Evolutionary conservation across 2,113 vertebrate genomes (phyloP).

Genomic region (Otocyon megalotis): DNA sequence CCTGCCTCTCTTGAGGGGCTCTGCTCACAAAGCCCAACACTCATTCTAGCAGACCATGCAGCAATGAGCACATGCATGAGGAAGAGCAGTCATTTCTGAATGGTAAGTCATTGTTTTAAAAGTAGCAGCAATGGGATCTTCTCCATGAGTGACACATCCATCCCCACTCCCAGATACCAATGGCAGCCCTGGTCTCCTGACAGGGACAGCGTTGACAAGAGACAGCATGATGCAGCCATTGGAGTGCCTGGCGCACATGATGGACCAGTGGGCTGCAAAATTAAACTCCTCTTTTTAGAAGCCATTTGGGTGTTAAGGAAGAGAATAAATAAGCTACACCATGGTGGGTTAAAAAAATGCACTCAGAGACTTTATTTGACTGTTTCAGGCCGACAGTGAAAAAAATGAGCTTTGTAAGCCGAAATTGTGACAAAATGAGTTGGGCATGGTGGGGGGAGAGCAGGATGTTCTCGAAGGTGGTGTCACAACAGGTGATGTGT

Average conservation of each 20-base stretch:
- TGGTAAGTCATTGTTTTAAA: not conserved
- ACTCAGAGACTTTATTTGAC: constrained; percentile 72
- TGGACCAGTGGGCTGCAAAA: constrained; percentile 77
- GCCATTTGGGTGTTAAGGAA: constrained; percentile 74
- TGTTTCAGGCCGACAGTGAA: constrained; percentile 44
- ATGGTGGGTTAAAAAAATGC: constrained; percentile 68
- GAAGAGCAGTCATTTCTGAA: not conserved
- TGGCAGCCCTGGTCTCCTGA: not conserved
- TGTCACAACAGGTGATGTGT: not conserved
- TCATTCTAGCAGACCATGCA: not conserved
- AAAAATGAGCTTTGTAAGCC: constrained; percentile 75
- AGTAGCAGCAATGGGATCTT: not conserved
- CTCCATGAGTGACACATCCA: not conserved
- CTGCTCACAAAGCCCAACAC: not conserved
- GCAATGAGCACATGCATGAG: not conserved
- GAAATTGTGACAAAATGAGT: constrained; percentile 54
- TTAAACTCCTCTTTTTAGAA: constrained; percentile 77
- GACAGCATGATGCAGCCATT: not conserved
- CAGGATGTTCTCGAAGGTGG: not conserved
- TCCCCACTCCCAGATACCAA: not conserved
- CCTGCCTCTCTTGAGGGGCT: not conserved
- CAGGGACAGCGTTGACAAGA: not conserved
- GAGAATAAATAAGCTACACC: constrained; percentile 65
- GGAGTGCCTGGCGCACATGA: not conserved
- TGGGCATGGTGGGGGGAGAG: not conserved